Evolutionary conservation across 2,888 invertebrate genomes (phyloP).

Genomic region (Dilophus febrilis): DNA sequence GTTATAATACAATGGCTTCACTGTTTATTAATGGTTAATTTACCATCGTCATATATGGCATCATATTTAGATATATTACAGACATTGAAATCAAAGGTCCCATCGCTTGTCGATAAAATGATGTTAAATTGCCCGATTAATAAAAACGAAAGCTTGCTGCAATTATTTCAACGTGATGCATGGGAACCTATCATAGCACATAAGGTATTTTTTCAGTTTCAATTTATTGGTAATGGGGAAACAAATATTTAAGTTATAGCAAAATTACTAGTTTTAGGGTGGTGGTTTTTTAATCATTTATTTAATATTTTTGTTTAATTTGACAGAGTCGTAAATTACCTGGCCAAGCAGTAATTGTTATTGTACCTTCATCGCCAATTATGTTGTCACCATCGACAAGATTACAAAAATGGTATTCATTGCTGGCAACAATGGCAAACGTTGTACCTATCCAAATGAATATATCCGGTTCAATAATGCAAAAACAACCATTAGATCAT

Average conservation of each 20-base stretch:
- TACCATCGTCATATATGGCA: constrained; percentile 46
- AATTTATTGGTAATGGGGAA: constrained; percentile 12
- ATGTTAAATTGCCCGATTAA: constrained; percentile 37
- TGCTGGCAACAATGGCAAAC: constrained; percentile 48
- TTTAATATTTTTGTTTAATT: constrained; percentile 5
- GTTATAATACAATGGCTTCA: constrained; percentile 64
- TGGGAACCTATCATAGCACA: constrained; percentile 3
- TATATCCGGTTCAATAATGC: constrained; percentile 25
- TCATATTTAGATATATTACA: constrained; percentile 64
- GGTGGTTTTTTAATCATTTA: too few relatives aligned
- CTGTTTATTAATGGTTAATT: constrained; percentile 45
- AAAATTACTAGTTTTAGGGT: too few relatives aligned
- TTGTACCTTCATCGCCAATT: constrained; percentile 39
- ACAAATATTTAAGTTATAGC: too few relatives aligned
- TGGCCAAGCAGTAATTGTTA: constrained; percentile 46
- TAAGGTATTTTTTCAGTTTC: neutral
- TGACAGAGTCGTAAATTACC: constrained; percentile 42
- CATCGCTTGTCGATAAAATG: constrained; percentile 56
- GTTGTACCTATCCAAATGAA: constrained; percentile 44
- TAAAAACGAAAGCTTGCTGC: constrained; percentile 44
- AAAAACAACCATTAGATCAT: constrained; percentile 25
- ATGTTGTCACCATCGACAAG: constrained; percentile 33
- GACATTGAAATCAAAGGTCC: constrained; percentile 49
- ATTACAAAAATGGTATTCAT: constrained; percentile 50
- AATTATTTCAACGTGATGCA: constrained; percentile 40